phyloP scores from a whole-genome alignment of 2,888 invertebrate species.

The Choreutis nemorana region DNA sequence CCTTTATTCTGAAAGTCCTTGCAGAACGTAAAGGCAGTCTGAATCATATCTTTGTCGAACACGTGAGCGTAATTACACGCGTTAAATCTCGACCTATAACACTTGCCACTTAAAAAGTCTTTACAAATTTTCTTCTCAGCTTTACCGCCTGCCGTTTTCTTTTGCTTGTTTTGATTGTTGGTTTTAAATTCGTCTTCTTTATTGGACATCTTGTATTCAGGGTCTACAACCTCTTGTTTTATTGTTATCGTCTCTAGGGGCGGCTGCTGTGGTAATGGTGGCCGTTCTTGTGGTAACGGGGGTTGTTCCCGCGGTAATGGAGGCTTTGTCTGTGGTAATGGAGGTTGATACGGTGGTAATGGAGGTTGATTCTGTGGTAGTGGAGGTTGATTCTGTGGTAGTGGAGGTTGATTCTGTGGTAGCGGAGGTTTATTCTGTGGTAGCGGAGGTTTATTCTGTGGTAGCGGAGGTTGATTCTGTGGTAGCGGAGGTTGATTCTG shows the following conservation, averaged over 20 bases:
- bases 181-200: neutral
- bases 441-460: conserved; percentile 1
- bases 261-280: conserved; percentile 23
- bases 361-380: too few relatives aligned
- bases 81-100: conserved; percentile 21
- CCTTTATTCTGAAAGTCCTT: conserved; percentile 36
- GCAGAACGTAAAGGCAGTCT: conserved; percentile 37
- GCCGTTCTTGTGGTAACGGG: conserved; percentile 26
- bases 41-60: conserved; percentile 27
- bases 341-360: too few relatives aligned
- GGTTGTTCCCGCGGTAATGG: too few relatives aligned
- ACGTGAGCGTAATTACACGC: conserved; percentile 33
- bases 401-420: conserved; percentile 4
- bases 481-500: too few relatives aligned
- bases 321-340: too few relatives aligned
- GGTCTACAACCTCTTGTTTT: conserved; percentile 26
- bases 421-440: conserved; percentile 2
- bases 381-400: too few relatives aligned
- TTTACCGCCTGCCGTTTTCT: conserved; percentile 3
- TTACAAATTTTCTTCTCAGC: conserved; percentile 28
- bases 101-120: conserved; percentile 35
- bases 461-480: conserved; percentile 1
- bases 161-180: conserved; percentile 4
- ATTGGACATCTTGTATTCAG: conserved; percentile 13
- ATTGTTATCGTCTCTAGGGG: conserved; percentile 13